A percentile compares a stretch with the other conserved stretches of the same genome.
Conservation (phyloP, 2,888 invertebrate species). For the Microchrysa polita region DNA sequence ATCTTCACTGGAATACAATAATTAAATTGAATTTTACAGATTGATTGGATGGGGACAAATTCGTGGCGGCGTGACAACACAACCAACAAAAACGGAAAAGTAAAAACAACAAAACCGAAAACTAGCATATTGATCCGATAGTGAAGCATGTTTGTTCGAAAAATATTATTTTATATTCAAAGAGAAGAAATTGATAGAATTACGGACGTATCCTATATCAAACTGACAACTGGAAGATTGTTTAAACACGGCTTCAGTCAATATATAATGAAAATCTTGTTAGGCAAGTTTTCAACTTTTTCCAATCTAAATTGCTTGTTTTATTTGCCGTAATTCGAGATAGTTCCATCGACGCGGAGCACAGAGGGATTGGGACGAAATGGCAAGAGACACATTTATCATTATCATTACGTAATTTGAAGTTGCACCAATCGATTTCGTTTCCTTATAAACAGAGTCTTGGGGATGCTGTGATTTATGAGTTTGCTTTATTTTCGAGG, state of each 20-base stretch:
- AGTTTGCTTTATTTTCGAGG: too few species aligned
- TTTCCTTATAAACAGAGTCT: too few species aligned
- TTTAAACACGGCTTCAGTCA: slow-evolving; percentile 15
- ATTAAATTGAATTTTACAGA: slow-evolving; percentile 69
- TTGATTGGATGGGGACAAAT: slow-evolving; percentile 99
- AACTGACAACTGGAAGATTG: slow-evolving; percentile 17
- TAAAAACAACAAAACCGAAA: slow-evolving; percentile 11
- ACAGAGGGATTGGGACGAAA: too few species aligned
- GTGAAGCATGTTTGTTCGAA: slow-evolving; percentile 20
- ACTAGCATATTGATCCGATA: too few species aligned
- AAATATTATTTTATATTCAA: slow-evolving; percentile 34
- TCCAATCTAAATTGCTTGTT: slow-evolving; percentile 4
- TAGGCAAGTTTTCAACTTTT: slow-evolving; percentile 6
- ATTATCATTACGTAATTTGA: too few species aligned
- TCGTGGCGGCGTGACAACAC: slow-evolving; percentile 95
- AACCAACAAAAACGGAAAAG: slow-evolving; percentile 68
- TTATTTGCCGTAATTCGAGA: background rate
- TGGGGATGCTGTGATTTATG: too few species aligned
- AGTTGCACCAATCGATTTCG: too few species aligned
- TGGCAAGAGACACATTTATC: too few species aligned
- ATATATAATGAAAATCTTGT: slow-evolving; percentile 24
- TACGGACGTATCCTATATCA: background rate
- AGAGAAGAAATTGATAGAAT: slow-evolving; percentile 12
- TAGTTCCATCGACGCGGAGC: too few species aligned
- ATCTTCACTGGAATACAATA: slow-evolving; percentile 19